A percentile compares a stretch with the other conserved stretches of the same genome.
Conservation (phyloP, 2,113 vertebrate genomes). For the Bos indicus region DNA sequence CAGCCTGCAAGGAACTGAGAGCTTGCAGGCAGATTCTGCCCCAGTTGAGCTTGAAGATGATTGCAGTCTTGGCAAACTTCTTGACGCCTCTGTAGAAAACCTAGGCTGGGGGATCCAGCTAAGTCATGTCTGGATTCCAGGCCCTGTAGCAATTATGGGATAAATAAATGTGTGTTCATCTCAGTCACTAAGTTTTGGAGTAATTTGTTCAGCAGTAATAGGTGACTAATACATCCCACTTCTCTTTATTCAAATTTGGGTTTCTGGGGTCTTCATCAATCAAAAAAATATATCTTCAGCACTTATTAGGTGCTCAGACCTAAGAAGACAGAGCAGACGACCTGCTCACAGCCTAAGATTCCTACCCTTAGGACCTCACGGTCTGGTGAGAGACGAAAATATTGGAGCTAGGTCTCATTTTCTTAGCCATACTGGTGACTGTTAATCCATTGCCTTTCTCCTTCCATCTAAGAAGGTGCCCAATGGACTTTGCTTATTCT, state of each 20-base stretch:
- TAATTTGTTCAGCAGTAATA: fast-evolving
- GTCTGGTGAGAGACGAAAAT: not conserved
- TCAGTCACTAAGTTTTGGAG: not conserved
- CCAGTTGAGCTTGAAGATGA: not conserved
- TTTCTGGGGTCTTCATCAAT: not conserved
- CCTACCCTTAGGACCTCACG: fast-evolving
- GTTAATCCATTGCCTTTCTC: not conserved
- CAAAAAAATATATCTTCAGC: not conserved
- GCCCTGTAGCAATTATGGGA: not conserved
- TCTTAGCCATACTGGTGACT: not conserved
- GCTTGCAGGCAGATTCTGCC: not conserved
- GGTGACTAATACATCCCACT: fast-evolving
- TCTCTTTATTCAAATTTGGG: not conserved
- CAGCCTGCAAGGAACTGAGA: not conserved
- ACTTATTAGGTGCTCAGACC: not conserved
- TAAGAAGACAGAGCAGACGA: fast-evolving
- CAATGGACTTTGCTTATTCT: fast-evolving
- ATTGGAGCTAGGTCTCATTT: fast-evolving
- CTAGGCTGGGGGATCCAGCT: not conserved
- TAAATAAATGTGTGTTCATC: not conserved
- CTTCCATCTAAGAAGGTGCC: not conserved
- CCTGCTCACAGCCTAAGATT: fast-evolving
- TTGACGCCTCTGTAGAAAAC: not conserved
- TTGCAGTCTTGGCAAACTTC: too few species aligned
- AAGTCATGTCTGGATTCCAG: not conserved